Evolutionary conservation across 2,797 vertebrate genomes (phyloP).

Genomic region (Botia almorhae): DNA sequence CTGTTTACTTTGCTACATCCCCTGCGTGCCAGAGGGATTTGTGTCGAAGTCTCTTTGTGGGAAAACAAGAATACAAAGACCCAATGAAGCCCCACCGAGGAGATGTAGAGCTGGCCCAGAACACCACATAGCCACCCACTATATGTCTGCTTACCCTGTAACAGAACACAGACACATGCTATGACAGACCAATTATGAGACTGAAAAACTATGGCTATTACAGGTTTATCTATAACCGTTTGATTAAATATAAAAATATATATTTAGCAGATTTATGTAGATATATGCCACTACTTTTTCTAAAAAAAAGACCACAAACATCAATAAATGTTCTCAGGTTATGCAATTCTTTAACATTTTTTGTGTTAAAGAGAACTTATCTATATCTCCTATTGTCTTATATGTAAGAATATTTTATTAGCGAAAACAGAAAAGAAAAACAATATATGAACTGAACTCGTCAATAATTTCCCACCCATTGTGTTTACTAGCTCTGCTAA

Average conservation of each 20-base stretch:
- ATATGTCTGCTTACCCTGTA: neutral
- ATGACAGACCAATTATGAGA: neutral
- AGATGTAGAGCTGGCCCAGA: constrained; percentile 31
- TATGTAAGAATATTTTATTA: too few relatives aligned
- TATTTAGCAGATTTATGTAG: too few relatives aligned
- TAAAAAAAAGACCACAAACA: too few relatives aligned
- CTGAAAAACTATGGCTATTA: neutral
- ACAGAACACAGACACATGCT: neutral
- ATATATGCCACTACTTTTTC: too few relatives aligned
- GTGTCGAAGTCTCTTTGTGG: constrained; percentile 38
- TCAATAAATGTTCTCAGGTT: too few relatives aligned
- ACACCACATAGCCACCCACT: constrained; percentile 4
- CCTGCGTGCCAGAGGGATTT: constrained; percentile 58
- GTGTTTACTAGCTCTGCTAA: constrained; percentile 31
- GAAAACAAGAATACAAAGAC: constrained; percentile 47
- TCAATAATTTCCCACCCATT: constrained; percentile 39
- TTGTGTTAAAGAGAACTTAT: neutral
- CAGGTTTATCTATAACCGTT: neutral
- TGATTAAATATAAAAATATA: too few relatives aligned
- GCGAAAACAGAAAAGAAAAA: neutral
- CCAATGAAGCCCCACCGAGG: constrained; percentile 30
- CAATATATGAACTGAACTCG: neutral
- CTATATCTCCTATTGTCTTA: too few relatives aligned
- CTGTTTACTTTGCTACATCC: constrained; percentile 59
- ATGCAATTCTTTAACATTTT: neutral